Base-by-base conservation (phyloP, 2,113 vertebrate genomes). In the Ophiodon elongatus region DNA sequence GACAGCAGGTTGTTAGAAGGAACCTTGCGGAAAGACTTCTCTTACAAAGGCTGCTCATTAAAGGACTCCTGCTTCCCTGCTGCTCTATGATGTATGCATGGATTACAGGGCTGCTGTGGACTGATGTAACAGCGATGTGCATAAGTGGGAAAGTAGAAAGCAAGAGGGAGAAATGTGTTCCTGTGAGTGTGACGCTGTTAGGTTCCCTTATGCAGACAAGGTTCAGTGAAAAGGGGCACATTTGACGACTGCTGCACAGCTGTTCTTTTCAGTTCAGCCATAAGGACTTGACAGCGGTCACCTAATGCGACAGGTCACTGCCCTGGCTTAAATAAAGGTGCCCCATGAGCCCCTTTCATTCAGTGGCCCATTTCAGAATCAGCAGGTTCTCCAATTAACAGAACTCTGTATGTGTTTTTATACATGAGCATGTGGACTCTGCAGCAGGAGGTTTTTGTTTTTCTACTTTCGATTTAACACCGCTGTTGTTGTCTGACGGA, bases 21-120 rank as follows among this genome's bases (percentile, higher is more conserved):
- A 82, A 39, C 1, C 27, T 29, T 69, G 69, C 31, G 6, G n/a
- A 60, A 71, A 67, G 35, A 66, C 39, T 68, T 50, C 56, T 67
- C 64, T 41, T 69, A 83, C 72, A 69, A 82, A 82, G 56, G 70
- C 35, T n/a, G 63, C 77, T 92, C 78, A 88, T 89, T 87, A 90
- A 81, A 80, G 33, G 60, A 37, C 35, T 69, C 15, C n/a, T 23
- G 43, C 69, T 62, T 69, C 52, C 64, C 63, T 74, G 72, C 72
- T 83, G 63, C 67, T 77, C 3, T 33, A 79, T 0, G 13, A 4
- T 52, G 41, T 57, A 73, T 47, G 33, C 65, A 73, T 45, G 56
- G 27, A 62, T 78, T 66, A 64, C 47, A 63, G n/a, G 15, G 54
- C 64, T 66, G 65, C 66, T 80, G 57, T 37, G 31, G 62, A 31